These are phyloP conservation scores for Chromis chromis DNA, from an alignment of 2,797 vertebrate species.

Conservation along the genomic window DNA sequence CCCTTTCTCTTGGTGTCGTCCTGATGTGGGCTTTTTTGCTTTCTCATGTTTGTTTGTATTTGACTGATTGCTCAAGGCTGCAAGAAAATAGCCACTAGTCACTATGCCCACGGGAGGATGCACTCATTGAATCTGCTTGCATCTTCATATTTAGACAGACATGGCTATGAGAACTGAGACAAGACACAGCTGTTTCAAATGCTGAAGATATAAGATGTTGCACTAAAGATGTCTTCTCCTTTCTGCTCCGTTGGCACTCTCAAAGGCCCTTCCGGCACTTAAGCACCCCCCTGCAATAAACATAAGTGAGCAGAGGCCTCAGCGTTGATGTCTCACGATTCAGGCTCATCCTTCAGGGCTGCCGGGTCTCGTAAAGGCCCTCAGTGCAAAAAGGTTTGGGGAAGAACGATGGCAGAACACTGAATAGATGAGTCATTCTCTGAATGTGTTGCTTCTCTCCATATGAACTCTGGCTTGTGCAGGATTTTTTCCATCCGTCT, in stretches of 20 bases:
- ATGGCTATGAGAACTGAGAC: slow-evolving; percentile 38
- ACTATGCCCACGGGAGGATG: slow-evolving; percentile 31
- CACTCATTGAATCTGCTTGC: slow-evolving; percentile 15
- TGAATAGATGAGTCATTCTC: slow-evolving; percentile 34
- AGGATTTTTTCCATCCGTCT: slow-evolving; percentile 59
- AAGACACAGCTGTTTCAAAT: slow-evolving; percentile 72
- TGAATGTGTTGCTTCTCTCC: slow-evolving; percentile 42
- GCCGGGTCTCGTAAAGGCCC: slow-evolving; percentile 72
- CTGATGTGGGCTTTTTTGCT: slow-evolving; percentile 35
- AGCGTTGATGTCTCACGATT: slow-evolving; percentile 63
- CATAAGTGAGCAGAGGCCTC: slow-evolving; percentile 69
- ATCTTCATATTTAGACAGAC: slow-evolving; percentile 46
- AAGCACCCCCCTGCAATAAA: slow-evolving; percentile 76
- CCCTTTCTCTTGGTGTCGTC: slow-evolving; percentile 9
- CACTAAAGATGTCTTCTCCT: slow-evolving; percentile 75
- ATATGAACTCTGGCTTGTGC: slow-evolving; percentile 26
- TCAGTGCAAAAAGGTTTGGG: slow-evolving; percentile 45
- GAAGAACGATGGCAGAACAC: slow-evolving; percentile 42
- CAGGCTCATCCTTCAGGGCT: slow-evolving; percentile 69
- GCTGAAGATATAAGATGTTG: slow-evolving; percentile 56
- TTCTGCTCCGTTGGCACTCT: slow-evolving; percentile 73
- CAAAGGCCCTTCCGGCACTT: slow-evolving; percentile 72
- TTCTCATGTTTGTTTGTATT: slow-evolving; percentile 36
- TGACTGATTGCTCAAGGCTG: slow-evolving; percentile 67
- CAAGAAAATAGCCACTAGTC: slow-evolving; percentile 52